Base-by-base conservation (phyloP, 1,140 invertebrate genomes). In the Prorops nasuta region DNA sequence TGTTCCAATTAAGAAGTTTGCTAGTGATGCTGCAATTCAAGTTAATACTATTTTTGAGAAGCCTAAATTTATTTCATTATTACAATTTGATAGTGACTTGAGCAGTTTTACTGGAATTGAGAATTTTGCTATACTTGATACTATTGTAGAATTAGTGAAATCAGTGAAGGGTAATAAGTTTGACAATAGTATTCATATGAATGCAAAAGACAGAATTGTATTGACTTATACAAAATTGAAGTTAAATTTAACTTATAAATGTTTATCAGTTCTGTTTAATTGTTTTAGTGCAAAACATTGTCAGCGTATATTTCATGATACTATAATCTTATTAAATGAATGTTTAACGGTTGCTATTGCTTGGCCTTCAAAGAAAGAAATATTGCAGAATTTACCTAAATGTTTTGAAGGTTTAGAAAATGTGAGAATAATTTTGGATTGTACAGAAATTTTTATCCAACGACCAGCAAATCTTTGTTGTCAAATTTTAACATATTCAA, bases 351-450 rank as follows among this genome's bases (percentile, higher is more conserved):
- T 19, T 9, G 42, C 22, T n/a, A 55, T 64, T 42, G 1, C 20
- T 3, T 64, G 54, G 52, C 54, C 51, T 21, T 46, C 53, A 20
- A 54, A 37, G 40, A 22, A 55, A 3, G 42, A 51, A 45, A 60
- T 56, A 18, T 34, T 17, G 9, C 44, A 41, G 50, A 63, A 58
- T 50, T 17, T 60, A 19, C 60, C 63, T n/a, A 19, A 28, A 31
- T 58, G 47, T 48, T 68, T 66, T 49, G 16, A 60, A 54, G 43
- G 39, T 16, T 68, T 60, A 54, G 40, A 56, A 44, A 22, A 64
- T 49, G 47, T 54, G 0, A 8, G 62, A 32, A 49, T 63, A 21
- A 53, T 64, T 12, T 40, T 63, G 14, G 65, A 67, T 35, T 64
- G n/a, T n/a, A n/a, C n/a, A n/a, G n/a, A n/a, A n/a, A n/a, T n/a